Percentiles rank a stretch among this genome's conserved stretches.
Conservation (phyloP, 2,113 vertebrate genomes). For the Phaethon lepturus region DNA sequence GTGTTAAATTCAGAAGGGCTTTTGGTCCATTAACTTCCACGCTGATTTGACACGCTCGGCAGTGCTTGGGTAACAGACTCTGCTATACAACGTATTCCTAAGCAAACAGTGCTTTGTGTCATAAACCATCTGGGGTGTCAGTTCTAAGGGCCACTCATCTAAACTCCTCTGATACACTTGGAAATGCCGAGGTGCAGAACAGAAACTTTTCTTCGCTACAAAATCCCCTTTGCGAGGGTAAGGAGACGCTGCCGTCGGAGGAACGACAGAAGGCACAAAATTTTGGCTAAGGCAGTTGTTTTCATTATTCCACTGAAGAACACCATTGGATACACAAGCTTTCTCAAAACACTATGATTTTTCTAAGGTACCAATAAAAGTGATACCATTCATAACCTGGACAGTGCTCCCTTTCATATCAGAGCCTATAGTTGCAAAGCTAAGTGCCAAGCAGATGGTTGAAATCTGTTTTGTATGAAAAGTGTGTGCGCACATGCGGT, state of each 20-base stretch:
- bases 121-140: conserved; percentile 80
- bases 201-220: conserved; percentile 41
- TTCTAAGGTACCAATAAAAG: conserved; percentile 76
- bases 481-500: conserved; percentile 38
- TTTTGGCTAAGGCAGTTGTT: conserved; percentile 63
- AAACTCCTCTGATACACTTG: conserved; percentile 55
- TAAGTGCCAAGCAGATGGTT: conserved; percentile 81
- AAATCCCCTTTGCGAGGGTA: conserved; percentile 32
- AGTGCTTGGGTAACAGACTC: conserved; percentile 74
- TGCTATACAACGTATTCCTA: conserved; percentile 71
- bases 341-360: conserved; percentile 63
- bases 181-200: conserved; percentile 65
- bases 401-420: conserved; percentile 82
- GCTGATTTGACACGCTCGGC: conserved; percentile 75
- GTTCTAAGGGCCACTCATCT: conserved; percentile 58
- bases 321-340: conserved; percentile 59
- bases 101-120: conserved; percentile 80
- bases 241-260: conserved; percentile 34
- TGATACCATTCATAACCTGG: conserved; percentile 78
- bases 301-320: conserved; percentile 70
- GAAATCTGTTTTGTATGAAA: conserved; percentile 84
- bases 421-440: conserved; percentile 72
- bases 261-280: conserved; percentile 22
- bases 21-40: conserved; percentile 78
- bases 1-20: conserved; percentile 74